Evolutionary conservation across 2,888 invertebrate species (phyloP), one percentile per base, ranked within the genome.

Genomic region (Platynereis dumerilii): DNA sequence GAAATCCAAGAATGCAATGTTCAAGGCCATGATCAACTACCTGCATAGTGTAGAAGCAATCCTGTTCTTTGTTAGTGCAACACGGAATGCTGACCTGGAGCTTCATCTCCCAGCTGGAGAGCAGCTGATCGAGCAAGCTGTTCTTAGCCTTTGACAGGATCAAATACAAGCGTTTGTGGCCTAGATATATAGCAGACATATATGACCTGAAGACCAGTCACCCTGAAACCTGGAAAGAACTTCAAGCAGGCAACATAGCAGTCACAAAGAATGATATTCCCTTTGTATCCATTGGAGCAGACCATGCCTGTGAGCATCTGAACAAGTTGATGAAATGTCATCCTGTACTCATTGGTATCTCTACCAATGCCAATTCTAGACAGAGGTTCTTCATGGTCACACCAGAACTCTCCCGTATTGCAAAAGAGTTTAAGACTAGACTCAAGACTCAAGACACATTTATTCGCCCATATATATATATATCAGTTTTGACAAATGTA

Each of bases 301-400:
- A 68, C 68, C 63, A 68, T 67, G 66, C 68, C 53, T 67, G 68
- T 45, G 62, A 66, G 39, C 65, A 66, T 54, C 58, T 66, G 28
- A 66, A 68, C 61, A 66, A 58, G 58, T 48, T 66, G 52, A 62
- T 62, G 66, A 66, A 66, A 28, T 28, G 39, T 29, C 65, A 56
- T 24, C 45, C 64, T 56, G 65, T 56, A 24, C 20, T 64, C 24
- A 28, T 29, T 34, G 62, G 34, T 26, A 62, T 64, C 34, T 64
- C 64, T 12, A 64, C 62, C 26, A 62, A 62, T 44, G 42, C 42
- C 58, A 60, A 60, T 44, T 58, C 58, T 26, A 60, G 64, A 26
- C 24, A 55, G 22, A 55, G 27, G 27, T 55, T 55, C 27, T 20
- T 55, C 1, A 20, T 55, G 55, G 55, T 2, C 27, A 55, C n/a